Conservation (phyloP, 2,888 invertebrate genomes). For the Cordilura impudica region DNA sequence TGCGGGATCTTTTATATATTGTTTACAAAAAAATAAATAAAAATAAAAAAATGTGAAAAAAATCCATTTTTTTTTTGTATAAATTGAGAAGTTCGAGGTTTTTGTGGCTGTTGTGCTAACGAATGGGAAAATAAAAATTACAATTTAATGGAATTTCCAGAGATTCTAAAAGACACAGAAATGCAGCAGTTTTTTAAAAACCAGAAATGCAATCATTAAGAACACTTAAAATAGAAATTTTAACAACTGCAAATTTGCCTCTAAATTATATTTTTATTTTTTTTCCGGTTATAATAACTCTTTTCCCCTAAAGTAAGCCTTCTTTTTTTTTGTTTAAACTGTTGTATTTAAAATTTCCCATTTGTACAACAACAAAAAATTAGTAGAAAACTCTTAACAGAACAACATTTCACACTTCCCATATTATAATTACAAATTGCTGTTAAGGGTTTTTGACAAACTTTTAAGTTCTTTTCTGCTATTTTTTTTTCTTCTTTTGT, state of each 20-base stretch:
- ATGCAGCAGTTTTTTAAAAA: too few species aligned
- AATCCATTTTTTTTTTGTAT: background rate
- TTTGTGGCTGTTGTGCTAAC: background rate
- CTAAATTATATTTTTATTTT: too few species aligned
- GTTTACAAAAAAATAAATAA: background rate
- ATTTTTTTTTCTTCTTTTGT: conserved; percentile 1
- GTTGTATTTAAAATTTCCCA: background rate
- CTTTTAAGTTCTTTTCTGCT: conserved; percentile 59
- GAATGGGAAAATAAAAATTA: background rate
- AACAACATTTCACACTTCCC: conserved; percentile 66
- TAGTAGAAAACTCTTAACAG: conserved; percentile 4
- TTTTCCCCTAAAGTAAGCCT: conserved; percentile 3
- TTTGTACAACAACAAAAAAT: conserved; percentile 21
- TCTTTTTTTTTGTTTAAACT: background rate
- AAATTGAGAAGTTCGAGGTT: background rate
- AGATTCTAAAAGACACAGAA: too few species aligned
- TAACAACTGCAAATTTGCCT: too few species aligned
- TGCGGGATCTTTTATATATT: background rate
- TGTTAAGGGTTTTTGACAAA: conserved; percentile 64
- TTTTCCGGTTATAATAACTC: too few species aligned
- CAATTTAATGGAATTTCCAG: too few species aligned
- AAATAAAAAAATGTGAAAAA: background rate
- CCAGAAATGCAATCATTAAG: too few species aligned
- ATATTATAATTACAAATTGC: conserved; percentile 74
- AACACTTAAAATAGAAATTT: too few species aligned